Evolutionary conservation across 2,888 invertebrate genomes (phyloP), one percentile per base, ranked within the genome.

Genomic region (Hecatera dysodea): DNA sequence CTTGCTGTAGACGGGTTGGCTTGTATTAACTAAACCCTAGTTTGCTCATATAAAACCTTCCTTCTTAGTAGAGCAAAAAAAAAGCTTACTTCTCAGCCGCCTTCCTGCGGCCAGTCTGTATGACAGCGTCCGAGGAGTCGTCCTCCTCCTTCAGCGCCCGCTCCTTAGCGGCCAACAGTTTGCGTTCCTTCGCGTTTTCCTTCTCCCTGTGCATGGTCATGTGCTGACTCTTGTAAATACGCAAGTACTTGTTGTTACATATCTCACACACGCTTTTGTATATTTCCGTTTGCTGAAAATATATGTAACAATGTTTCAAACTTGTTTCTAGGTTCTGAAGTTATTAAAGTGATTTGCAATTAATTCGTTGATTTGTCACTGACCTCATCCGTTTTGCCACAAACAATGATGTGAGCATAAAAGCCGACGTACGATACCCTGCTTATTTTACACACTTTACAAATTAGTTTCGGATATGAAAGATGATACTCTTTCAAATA

Each of bases 151-250:
- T 85, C 2, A 83, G 76, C 27, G 82, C 74, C 44, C 83, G 86
- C 52, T 88, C 86, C 50, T 82, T 78, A 36, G 83, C 78, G 33
- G 62, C 62, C 44, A 78, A 61, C 9, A 80, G 22, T 78, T 86
- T 91, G 9, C 85, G 84, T 64, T 89, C 87, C 56, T 77, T 83
- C 0, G 83, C 83, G 7, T 78, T 68, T 53, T 88, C 90, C 67
- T 93, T 88, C 59, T 94, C 93, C 27, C 84, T 90, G 79, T 97
- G 96, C 78, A 88, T 81, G 65, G 93, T 91, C 88, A 97, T 95
- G 84, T 97, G 97, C 63, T 96, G 95, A 61, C 94, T 95, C 86
- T 97, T 92, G 78, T 97, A 97, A 63, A 96, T 95, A 42, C 96
- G 96, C 89, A 90, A 90, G 85, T 89, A 96, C 91, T 81, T 93